Conservation (phyloP, 2,797 vertebrate genomes). For the Crypturellus tataupa region DNA sequence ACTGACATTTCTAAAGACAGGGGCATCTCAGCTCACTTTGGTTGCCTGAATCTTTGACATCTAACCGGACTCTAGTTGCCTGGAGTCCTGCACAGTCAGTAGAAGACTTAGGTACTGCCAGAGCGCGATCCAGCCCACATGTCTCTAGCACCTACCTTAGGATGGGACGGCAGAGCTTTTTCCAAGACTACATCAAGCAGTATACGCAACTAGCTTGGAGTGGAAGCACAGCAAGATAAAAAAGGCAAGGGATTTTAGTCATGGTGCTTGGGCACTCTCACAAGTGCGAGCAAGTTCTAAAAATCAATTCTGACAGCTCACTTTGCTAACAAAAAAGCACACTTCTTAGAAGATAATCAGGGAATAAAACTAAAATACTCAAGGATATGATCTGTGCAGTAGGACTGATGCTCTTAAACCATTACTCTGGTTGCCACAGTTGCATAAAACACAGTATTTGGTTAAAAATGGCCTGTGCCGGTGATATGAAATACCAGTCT, state of each 20-base stretch:
- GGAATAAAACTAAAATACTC: neutral
- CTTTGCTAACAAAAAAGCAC: neutral
- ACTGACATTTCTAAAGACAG: neutral
- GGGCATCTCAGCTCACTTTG: neutral
- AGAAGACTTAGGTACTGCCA: neutral
- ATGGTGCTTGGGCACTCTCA: neutral
- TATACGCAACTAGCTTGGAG: accelerated
- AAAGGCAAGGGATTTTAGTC: neutral
- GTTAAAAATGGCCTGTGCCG: neutral
- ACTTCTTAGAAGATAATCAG: neutral
- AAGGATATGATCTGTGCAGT: neutral
- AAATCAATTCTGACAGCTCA: neutral
- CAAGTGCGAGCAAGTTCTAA: neutral
- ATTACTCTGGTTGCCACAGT: neutral
- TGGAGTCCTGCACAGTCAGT: neutral
- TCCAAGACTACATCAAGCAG: neutral
- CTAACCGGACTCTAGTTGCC: neutral
- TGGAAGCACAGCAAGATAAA: neutral
- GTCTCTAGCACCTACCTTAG: neutral
- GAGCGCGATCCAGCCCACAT: accelerated
- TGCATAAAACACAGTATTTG: neutral
- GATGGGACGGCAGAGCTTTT: neutral
- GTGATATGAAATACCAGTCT: neutral
- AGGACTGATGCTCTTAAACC: neutral
- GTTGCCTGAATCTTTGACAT: neutral